Conservation (phyloP, 2,888 invertebrate genomes). For the Aphelenchoides bicaudatus region DNA sequence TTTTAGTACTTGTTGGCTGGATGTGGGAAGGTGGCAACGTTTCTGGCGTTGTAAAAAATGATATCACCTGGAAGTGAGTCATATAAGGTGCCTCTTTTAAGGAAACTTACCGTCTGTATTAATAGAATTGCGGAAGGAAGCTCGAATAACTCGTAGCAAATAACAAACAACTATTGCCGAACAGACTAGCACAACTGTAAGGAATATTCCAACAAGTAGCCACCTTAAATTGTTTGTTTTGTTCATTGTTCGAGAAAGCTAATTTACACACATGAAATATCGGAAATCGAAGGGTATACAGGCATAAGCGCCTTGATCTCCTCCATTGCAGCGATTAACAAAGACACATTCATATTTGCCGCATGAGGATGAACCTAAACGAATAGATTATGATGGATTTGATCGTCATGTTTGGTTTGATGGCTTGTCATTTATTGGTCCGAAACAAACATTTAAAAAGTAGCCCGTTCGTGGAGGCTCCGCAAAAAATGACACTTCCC, state of each 20-base stretch:
- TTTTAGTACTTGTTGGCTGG: too few relatives aligned
- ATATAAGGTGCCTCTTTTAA: too few relatives aligned
- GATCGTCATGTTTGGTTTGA: conserved; percentile 12
- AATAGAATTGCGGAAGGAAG: conserved; percentile 34
- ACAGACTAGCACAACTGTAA: conserved; percentile 44
- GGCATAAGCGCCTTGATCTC: conserved; percentile 33
- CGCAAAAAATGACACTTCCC: neutral
- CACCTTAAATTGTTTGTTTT: conserved; percentile 34
- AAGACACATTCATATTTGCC: conserved; percentile 51
- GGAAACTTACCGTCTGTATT: too few relatives aligned
- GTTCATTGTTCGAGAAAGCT: conserved; percentile 12
- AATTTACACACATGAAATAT: conserved; percentile 29
- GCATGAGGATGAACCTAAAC: conserved; percentile 43
- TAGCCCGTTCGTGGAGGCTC: too few relatives aligned
- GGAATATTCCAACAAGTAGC: conserved; percentile 42
- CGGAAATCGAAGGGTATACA: conserved; percentile 46
- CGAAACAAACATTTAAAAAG: conserved; percentile 16
- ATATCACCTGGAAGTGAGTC: too few relatives aligned
- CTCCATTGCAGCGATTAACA: conserved; percentile 47
- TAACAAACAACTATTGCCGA: conserved; percentile 50
- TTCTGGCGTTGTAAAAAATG: conserved; percentile 30
- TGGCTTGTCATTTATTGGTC: conserved; percentile 9
- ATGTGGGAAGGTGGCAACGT: conserved; percentile 28
- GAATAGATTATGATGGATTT: conserved; percentile 9
- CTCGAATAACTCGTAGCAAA: conserved; percentile 43